phyloP scores from a whole-genome alignment of 2,888 invertebrate genomes.

The Chaitophorus viminalis region DNA sequence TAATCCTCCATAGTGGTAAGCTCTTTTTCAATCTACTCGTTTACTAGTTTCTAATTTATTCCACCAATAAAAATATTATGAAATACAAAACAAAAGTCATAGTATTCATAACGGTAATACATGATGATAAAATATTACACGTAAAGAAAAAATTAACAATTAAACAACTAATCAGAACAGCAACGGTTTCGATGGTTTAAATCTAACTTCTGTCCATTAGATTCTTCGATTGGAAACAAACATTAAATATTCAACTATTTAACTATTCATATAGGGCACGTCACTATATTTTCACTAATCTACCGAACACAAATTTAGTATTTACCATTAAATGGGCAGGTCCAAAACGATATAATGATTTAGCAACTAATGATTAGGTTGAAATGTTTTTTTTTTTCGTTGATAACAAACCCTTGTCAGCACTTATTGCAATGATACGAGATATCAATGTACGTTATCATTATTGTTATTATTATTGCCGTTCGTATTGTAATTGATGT shows the following conservation, averaged over 20 bases:
- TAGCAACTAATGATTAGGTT: neutral
- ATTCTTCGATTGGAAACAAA: neutral
- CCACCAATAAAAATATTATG: neutral
- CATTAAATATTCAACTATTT: neutral
- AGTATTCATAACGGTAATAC: neutral
- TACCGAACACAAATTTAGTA: neutral
- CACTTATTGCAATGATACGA: neutral
- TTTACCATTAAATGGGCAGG: neutral
- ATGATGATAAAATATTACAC: neutral
- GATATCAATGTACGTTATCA: neutral
- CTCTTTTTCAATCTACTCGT: neutral
- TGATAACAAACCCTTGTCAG: neutral
- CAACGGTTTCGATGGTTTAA: neutral
- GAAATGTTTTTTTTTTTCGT: neutral
- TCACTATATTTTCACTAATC: too few relatives aligned
- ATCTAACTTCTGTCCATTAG: neutral
- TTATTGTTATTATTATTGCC: too few relatives aligned
- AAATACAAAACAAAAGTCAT: neutral
- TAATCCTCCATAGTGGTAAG: slow-evolving; percentile 1
- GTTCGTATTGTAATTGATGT: too few relatives aligned
- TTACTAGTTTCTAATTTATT: neutral
- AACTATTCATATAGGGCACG: neutral
- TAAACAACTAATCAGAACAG: neutral
- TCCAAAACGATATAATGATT: neutral
- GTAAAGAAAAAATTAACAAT: neutral